Evolutionary conservation across 2,888 invertebrate genomes (phyloP), one percentile per base, ranked within the genome.

Genomic region (Netelia inedita): DNA sequence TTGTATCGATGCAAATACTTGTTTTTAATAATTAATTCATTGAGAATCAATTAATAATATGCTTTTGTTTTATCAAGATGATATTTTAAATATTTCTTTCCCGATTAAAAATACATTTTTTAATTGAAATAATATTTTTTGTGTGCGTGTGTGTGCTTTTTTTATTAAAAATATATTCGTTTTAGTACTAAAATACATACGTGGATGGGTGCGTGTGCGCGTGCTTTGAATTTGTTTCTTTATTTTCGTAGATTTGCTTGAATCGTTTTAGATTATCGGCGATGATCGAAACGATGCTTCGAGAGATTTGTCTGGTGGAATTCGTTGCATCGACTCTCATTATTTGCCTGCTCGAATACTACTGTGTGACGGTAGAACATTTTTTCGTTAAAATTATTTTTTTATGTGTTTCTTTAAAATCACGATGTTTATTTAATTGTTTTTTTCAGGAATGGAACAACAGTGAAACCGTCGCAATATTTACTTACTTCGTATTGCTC

Each of bases 291-390:
- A 76, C 81, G 2, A 85, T 90, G 53, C 82, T 92, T 41, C 89
- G 90, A 23, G 89, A 88, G 28, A 88, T 92, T 21, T 91, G 91
- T 82, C 87, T 93, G 16, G 89, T 91, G 6, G 92, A 93, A 85
- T 83, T 92, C 21, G 79, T 92, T 0, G 91, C 91, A 0, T 90
- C 91, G 68, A 91, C 92, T 3, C 23, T 92, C 57, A 90, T 91
- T 14, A 91, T 92, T 76, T 93, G 92, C 50, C 90, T 92, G n/a
- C 83, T 93, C 1, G 92, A 90, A 79, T 92, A 91, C 76, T 90
- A 90, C 78, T 87, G 90, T 50, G 88, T 92, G 19, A 90, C 87
- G 89, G 92, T 92, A 90, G 16, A 23, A 57, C 8, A 8, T 19
- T 50, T 21, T 82, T 23, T 28, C 9, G 1, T 35, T 53, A 9